Evolutionary conservation across 2,888 invertebrate species (phyloP), one percentile per base, ranked within the genome.

Genomic region (Myopa testacea): DNA sequence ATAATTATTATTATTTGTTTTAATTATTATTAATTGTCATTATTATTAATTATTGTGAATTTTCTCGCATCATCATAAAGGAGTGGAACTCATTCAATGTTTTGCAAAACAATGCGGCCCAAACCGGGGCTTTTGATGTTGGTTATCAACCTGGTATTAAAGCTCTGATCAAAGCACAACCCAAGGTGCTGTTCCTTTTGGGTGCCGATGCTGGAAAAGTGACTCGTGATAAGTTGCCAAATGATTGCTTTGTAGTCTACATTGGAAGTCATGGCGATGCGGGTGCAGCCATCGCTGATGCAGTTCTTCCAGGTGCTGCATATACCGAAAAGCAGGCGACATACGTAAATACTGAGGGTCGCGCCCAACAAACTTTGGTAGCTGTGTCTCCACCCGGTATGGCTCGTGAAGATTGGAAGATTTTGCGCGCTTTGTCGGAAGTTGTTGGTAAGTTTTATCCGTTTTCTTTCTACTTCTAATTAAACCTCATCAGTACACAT

Each of bases 321-420:
- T 99, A 99, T 90, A 99, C 99, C 0, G 99, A 99, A 92, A 99
- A 99, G 90, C 94, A 96, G 87, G 98, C 93, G n/a, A 98, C 96
- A 0, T 99, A 95, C 89, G 98, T 98, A 0, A 99, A 99, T 90
- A 98, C 97, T 0, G 99, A 99, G 91, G 99, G 99, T 1, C 93
- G 99, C 81, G 93, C 98, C 55, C 98, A 99, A 90, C 95, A 96
- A 90, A 96, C 98, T 0, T 90, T 94, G 52, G 91, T 93, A 4
- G 98, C 98, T 34, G 95, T 98, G 63, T 92, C 95, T 19, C 96
- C 98, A 78, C 98, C 98, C 0, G 98, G 98, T 62, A 91, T 94
- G 90, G 98, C 98, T 0, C 92, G 98, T 73, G 97, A 97, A 85
- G 98, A 99, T 90, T 99, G 99, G 99, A 99, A 99, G 91, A 97